phyloP scores from a whole-genome alignment of 2,888 invertebrate genomes.

The Lithophane leautieri region DNA sequence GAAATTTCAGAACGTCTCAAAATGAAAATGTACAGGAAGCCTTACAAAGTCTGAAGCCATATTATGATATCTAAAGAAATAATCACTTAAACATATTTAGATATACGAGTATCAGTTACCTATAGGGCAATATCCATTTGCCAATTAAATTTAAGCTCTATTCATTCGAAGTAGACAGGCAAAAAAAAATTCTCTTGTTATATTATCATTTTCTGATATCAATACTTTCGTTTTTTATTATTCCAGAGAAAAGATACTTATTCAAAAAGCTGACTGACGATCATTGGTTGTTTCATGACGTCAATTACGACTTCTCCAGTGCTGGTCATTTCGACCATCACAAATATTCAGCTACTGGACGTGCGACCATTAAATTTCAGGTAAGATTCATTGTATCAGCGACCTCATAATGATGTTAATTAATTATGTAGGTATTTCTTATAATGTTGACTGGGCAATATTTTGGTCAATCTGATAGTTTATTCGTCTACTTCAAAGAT shows the following conservation, averaged over 20 bases:
- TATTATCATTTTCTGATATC: not conserved
- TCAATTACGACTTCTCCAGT: constrained; percentile 78
- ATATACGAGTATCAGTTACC: too few relatives aligned
- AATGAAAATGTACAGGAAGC: too few relatives aligned
- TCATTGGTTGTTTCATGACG: constrained; percentile 80
- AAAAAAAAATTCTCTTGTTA: too few relatives aligned
- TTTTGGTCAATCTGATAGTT: not conserved
- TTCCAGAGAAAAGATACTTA: constrained; percentile 77
- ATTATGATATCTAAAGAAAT: not conserved
- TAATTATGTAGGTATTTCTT: not conserved
- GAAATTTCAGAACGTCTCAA: too few relatives aligned
- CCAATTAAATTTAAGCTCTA: not conserved
- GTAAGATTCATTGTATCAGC: constrained; percentile 58
- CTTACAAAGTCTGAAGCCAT: not conserved
- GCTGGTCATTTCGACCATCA: constrained; percentile 78
- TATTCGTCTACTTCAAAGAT: not conserved
- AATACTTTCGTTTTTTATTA: not conserved
- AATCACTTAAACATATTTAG: not conserved
- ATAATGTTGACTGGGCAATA: not conserved
- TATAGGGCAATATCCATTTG: not conserved
- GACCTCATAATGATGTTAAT: too few relatives aligned
- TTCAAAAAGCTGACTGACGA: constrained; percentile 71
- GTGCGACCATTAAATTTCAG: constrained; percentile 74
- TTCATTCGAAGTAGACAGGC: too few relatives aligned
- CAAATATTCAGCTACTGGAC: constrained; percentile 77